A percentile compares a stretch with the other conserved stretches of the same genome.
Evolutionary conservation across 2,113 vertebrate genomes (phyloP).

Genomic region (Boulengeromyrus knoepffleri): DNA sequence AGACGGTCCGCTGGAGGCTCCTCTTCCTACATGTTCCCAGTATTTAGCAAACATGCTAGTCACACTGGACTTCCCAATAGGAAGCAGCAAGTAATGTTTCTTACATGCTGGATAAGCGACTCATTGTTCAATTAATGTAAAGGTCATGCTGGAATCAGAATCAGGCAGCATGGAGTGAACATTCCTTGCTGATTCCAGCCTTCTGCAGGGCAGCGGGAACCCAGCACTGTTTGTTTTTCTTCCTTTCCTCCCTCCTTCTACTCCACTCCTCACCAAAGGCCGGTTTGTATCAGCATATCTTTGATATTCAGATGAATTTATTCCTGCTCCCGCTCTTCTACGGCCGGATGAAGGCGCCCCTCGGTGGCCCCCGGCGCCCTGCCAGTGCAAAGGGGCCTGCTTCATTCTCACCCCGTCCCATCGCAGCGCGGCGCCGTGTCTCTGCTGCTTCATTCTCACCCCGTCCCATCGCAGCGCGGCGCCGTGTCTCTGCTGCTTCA

Average conservation of each 20-base stretch:
- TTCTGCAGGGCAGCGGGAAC: not conserved
- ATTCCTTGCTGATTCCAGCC: not conserved
- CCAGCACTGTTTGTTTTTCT: not conserved
- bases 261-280: not conserved
- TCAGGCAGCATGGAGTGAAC: not conserved
- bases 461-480: too few relatives aligned
- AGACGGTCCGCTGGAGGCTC: too few relatives aligned
- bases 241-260: not conserved
- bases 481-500: too few relatives aligned
- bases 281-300: not conserved
- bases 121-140: not conserved
- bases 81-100: not conserved
- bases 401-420: too few relatives aligned
- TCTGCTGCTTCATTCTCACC: too few relatives aligned
- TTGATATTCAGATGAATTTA: conserved; percentile 2
- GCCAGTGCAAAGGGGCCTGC: not conserved
- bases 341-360: too few relatives aligned
- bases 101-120: not conserved
- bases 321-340: not conserved
- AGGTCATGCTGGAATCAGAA: not conserved
- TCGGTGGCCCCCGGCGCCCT: not conserved
- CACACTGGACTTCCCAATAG: not conserved
- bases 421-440: too few relatives aligned
- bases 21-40: not conserved
- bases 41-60: not conserved